These are phyloP conservation scores for Calephelis virginiensis DNA, from an alignment of 1,140 invertebrate genomes.

Conservation along the genomic window DNA sequence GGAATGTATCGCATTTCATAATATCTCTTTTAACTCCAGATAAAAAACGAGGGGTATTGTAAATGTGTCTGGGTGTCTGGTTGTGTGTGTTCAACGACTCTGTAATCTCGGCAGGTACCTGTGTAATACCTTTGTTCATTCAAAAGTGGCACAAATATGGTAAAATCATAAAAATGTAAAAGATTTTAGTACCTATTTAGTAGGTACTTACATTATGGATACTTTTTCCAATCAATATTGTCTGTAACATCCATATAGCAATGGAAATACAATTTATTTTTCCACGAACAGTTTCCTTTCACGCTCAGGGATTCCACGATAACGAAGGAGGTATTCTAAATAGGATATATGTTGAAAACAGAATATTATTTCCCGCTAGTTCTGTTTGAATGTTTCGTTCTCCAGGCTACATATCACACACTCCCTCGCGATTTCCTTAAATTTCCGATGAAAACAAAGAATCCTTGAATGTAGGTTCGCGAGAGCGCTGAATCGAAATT, in stretches of 20 bases:
- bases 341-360: constrained; percentile 21
- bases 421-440: constrained; percentile 60
- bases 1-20: too few species aligned
- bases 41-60: too few species aligned
- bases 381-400: constrained; percentile 25
- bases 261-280: constrained; percentile 16
- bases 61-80: too few species aligned
- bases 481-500: constrained; percentile 64
- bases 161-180: too few species aligned
- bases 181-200: too few species aligned
- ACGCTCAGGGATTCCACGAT: constrained; percentile 17
- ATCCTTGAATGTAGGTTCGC: constrained; percentile 63
- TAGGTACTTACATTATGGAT: neutral
- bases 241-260: neutral
- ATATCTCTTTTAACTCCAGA: too few species aligned
- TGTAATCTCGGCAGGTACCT: too few species aligned
- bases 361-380: constrained; percentile 23
- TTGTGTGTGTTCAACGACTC: too few species aligned
- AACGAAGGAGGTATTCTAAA: constrained; percentile 22
- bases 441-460: constrained; percentile 74
- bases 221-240: constrained; percentile 2
- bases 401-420: constrained; percentile 28
- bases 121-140: too few species aligned
- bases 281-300: constrained; percentile 9
- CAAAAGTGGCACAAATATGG: too few species aligned